These are phyloP conservation scores for Diuraphis noxia DNA, from an alignment of 1,140 invertebrate species.

Conservation along the genomic window DNA sequence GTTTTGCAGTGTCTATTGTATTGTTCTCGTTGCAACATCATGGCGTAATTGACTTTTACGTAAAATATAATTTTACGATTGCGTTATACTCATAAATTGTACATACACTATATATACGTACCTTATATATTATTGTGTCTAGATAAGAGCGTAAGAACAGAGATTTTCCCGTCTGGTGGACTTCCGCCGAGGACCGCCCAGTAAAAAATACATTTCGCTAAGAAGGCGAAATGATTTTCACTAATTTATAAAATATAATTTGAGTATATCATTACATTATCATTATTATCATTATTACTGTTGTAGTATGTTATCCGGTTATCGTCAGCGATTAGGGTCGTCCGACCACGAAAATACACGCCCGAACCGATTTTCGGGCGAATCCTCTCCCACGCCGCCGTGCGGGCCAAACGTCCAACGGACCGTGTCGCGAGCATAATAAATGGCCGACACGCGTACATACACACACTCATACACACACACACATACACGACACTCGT, in stretches of 20 bases:
- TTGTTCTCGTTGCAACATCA: too few relatives aligned
- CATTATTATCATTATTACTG: background rate
- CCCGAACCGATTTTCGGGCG: slow-evolving; percentile 28
- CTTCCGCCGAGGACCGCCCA: background rate
- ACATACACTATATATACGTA: background rate
- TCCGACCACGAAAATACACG: slow-evolving; percentile 14
- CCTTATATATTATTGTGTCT: background rate
- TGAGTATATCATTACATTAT: background rate
- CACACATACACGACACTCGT: too few relatives aligned
- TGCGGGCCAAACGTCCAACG: background rate
- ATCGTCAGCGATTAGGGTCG: background rate
- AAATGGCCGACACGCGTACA: slow-evolving; percentile 1
- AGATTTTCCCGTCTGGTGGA: slow-evolving; percentile 24
- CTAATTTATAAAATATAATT: background rate
- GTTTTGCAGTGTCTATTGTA: too few relatives aligned
- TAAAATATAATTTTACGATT: background rate
- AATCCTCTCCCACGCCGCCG: background rate
- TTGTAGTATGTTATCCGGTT: background rate
- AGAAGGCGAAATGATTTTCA: background rate
- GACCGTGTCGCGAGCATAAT: background rate
- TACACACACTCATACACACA: background rate
- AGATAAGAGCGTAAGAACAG: background rate
- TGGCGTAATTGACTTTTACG: too few relatives aligned
- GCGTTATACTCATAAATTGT: background rate
- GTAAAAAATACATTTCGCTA: background rate